Conservation (phyloP, 2,113 vertebrate species). For the Litocranius walleri region DNA sequence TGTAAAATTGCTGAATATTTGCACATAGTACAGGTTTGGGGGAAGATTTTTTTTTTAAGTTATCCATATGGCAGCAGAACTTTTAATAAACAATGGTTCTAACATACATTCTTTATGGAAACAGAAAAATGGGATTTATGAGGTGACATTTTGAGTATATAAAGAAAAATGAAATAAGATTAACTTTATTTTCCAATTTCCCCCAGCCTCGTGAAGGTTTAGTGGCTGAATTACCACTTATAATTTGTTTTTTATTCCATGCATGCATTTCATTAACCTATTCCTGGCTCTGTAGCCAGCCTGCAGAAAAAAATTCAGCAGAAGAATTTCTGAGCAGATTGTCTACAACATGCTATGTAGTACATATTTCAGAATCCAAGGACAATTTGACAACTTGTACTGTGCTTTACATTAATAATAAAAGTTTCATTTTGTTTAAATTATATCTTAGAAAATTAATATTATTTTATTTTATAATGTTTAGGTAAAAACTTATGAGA, state of each 20-base stretch:
- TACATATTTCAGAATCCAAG: constrained; percentile 55
- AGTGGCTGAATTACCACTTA: constrained; percentile 58
- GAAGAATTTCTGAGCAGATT: constrained; percentile 59
- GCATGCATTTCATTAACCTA: constrained; percentile 67
- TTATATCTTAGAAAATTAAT: constrained; percentile 16
- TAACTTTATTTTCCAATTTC: constrained; percentile 68
- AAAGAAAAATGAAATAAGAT: constrained; percentile 71
- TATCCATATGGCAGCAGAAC: constrained; percentile 66
- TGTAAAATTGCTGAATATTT: constrained; percentile 70
- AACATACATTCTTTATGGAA: constrained; percentile 74
- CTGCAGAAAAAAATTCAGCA: constrained; percentile 44
- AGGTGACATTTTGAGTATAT: constrained; percentile 78
- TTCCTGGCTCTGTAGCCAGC: constrained; percentile 60
- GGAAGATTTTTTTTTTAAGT: constrained; percentile 61
- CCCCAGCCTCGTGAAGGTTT: constrained; percentile 50
- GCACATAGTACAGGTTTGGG: constrained; percentile 46
- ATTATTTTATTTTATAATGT: constrained; percentile 20
- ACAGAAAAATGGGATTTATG: constrained; percentile 76
- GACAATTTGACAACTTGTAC: constrained; percentile 48
- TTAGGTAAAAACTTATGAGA: constrained; percentile 41
- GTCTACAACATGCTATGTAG: constrained; percentile 32
- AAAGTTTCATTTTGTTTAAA: constrained; percentile 50
- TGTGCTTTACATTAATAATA: constrained; percentile 41
- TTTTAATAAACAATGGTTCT: constrained; percentile 81
- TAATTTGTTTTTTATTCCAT: constrained; percentile 70